Evolutionary conservation across 2,113 vertebrate species (phyloP).

Genomic region (Edolisoma coerulescens): DNA sequence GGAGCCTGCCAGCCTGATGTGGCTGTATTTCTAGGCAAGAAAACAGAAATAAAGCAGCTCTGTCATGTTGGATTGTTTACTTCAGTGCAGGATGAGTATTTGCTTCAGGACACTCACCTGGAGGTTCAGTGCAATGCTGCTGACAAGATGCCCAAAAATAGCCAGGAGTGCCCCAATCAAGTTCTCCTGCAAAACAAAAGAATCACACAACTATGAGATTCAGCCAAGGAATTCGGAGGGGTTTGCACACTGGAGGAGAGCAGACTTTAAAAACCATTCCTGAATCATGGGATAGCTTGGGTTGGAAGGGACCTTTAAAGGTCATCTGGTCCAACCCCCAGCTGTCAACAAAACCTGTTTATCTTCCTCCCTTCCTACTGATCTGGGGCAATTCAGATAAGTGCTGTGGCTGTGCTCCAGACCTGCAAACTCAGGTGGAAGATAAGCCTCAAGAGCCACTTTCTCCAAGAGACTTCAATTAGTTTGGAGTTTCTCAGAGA

Average conservation of each 20-base stretch:
- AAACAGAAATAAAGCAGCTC: neutral
- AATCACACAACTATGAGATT: neutral
- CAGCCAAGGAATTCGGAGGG: neutral
- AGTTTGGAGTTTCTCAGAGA: neutral
- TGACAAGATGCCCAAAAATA: conserved; percentile 91
- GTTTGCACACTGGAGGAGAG: neutral
- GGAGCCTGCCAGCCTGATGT: conserved; percentile 82
- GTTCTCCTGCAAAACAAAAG: conserved; percentile 81
- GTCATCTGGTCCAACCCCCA: neutral
- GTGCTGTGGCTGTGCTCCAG: neutral
- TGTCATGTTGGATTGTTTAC: accelerated
- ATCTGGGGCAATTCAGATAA: neutral
- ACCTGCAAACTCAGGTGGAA: neutral
- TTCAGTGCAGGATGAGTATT: neutral
- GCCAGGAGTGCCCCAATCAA: conserved; percentile 92
- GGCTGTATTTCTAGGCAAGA: conserved; percentile 86
- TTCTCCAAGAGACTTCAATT: neutral
- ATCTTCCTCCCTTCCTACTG: neutral
- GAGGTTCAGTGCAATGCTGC: conserved; percentile 91
- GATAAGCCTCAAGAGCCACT: neutral
- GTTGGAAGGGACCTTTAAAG: neutral
- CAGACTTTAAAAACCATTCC: neutral
- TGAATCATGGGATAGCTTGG: neutral
- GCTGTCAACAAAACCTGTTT: neutral
- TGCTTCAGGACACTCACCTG: conserved; percentile 77